phyloP scores from a whole-genome alignment of 2,888 invertebrate genomes.

The Xestoiulus laeticollis region DNA sequence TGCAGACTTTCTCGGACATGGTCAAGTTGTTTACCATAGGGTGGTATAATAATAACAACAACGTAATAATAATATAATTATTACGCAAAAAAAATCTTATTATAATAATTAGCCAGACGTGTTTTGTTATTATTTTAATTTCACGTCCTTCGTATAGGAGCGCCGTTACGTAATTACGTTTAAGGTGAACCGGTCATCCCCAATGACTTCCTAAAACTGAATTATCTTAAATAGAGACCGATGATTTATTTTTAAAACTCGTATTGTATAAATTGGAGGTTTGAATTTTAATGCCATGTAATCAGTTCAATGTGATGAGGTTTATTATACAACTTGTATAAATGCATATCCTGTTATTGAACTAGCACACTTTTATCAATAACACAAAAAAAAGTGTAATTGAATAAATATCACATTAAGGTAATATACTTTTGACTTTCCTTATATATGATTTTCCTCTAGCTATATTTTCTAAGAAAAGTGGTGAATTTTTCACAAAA shows the following conservation, averaged over 20 bases:
- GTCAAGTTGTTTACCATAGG: background rate
- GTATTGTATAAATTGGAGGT: background rate
- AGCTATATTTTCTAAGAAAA: no score
- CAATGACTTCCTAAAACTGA: constrained; percentile 10
- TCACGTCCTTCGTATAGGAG: background rate
- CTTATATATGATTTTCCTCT: no score
- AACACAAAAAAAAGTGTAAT: background rate
- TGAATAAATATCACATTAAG: no score
- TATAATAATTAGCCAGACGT: background rate
- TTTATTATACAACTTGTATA: no score
- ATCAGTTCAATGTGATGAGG: constrained; percentile 26
- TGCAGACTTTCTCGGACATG: constrained; percentile 12
- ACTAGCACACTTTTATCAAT: background rate
- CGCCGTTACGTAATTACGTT: background rate
- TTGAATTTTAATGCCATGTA: background rate
- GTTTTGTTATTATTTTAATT: constrained; percentile 26
- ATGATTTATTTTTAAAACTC: background rate
- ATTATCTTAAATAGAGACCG: background rate
- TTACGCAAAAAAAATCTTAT: constrained; percentile 16
- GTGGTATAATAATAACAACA: no score
- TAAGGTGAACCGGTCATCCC: constrained; percentile 15
- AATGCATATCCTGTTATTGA: background rate
- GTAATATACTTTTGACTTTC: background rate
- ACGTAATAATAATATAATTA: constrained; percentile 18
- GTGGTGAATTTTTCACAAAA: no score